Evolutionary conservation across 2,797 vertebrate species (phyloP), one percentile per base, ranked within the genome.

Genomic region (Limosa lapponica): DNA sequence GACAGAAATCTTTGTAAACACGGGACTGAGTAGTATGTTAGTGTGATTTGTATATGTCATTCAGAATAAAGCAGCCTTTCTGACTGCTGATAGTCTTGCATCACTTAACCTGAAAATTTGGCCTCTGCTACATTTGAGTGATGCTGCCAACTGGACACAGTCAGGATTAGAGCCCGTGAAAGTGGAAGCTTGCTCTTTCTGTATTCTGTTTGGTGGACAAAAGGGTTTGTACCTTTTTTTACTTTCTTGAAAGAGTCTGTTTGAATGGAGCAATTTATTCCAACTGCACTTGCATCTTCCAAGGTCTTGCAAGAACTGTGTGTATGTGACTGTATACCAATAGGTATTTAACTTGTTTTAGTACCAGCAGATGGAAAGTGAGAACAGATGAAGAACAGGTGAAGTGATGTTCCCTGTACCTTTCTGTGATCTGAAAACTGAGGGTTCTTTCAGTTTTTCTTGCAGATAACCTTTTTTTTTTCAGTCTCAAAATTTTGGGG

Each of bases 151-250:
- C 28, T 27, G 14, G 12, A 16, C 30, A 10, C 25, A 87, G 30
- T 24, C 62, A 69, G 28, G 24, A 20, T 34, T 61, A 27, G 18
- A 61, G 32, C 7, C 32, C 0, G 0, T 54, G 32, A 46, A 57
- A 17, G 30, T 6, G 10, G 10, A 89, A 49, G 4, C 5, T 78
- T 91, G 8, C 3, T 54, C 34, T 85, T 82, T 16, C 16, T 43
- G 49, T 72, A 16, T 1, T 0, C 8, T 62, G 0, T 70, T 67
- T 54, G 30, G 8, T 39, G 16, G 18, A 37, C 16, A 73, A 43
- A 91, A 55, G 19, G 1, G 10, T 55, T 54, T 73, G 27, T 52
- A 61, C 27, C 3, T 41, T 62, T 82, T 51, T 54, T 51, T 28
- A 14, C 7, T 89, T 84, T 36, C 13, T 67, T 61, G 48, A 78